Conservation (phyloP, 2,113 vertebrate genomes). For the Ondatra zibethicus region DNA sequence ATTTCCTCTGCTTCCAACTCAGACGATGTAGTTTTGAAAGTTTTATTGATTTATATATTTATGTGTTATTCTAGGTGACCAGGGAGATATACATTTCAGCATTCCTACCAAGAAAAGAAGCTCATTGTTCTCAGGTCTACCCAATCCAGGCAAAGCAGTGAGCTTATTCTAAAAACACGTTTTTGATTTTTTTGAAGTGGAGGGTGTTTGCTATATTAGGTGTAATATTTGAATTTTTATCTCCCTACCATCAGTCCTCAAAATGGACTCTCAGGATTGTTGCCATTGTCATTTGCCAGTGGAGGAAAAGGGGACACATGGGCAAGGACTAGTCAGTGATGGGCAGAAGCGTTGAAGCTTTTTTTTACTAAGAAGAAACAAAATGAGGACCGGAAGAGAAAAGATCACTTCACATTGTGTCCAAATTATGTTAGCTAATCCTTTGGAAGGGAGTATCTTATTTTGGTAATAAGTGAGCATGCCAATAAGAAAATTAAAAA, state of each 20-base stretch:
- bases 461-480: neutral
- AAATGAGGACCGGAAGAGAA: neutral
- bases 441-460: constrained; percentile 30
- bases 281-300: neutral
- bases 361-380: constrained; percentile 5
- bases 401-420: neutral
- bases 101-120: constrained; percentile 55
- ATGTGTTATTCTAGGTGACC: constrained; percentile 55
- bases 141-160: constrained; percentile 50
- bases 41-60: constrained; percentile 72
- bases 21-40: constrained; percentile 62
- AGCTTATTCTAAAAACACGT: constrained; percentile 27
- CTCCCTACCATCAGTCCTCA: neutral
- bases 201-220: constrained; percentile 20
- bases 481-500: neutral
- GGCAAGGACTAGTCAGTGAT: neutral
- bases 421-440: neutral
- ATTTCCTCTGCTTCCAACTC: constrained; percentile 74
- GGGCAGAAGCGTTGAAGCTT: neutral
- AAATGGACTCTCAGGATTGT: neutral
- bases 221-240: neutral
- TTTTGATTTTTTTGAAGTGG: constrained; percentile 33
- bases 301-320: neutral
- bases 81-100: constrained; percentile 66
- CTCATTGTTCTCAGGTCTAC: constrained; percentile 53